A percentile compares a stretch with the other conserved stretches of the same genome.
Evolutionary conservation across 2,888 invertebrate genomes (phyloP).

Genomic region (Trachelus troglodyta): DNA sequence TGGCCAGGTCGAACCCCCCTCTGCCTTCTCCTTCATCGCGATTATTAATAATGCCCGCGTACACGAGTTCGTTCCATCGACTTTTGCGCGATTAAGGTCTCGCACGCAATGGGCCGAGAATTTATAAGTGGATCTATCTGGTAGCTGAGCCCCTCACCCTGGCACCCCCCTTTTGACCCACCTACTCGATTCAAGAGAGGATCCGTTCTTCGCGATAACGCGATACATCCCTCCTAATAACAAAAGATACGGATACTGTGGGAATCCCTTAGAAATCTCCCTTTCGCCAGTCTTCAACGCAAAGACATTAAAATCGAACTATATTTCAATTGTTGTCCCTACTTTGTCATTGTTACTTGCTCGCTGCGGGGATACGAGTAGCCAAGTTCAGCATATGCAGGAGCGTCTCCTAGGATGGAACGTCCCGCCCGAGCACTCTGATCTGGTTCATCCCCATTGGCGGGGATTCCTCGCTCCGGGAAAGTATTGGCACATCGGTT

Average conservation of each 20-base stretch:
- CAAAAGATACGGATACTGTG: background rate
- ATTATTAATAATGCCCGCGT: conserved; percentile 1
- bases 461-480: conserved; percentile 74
- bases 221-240: background rate
- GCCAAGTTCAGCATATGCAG: conserved; percentile 55
- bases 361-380: conserved; percentile 19
- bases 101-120: conserved; percentile 4
- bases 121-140: conserved; percentile 7
- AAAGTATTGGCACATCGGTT: conserved; percentile 74
- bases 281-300: background rate
- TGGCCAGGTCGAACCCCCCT: background rate
- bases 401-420: conserved; percentile 74
- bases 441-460: conserved; percentile 79
- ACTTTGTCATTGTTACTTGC: background rate
- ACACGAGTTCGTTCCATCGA: background rate
- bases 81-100: conserved; percentile 6
- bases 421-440: conserved; percentile 73
- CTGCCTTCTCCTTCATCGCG: background rate
- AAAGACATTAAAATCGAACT: background rate
- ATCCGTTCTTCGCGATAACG: background rate
- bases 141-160: background rate
- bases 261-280: background rate
- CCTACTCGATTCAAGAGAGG: background rate
- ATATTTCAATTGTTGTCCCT: background rate
- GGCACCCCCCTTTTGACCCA: background rate